These are phyloP conservation scores for Halcyon senegalensis DNA, from an alignment of 2,113 vertebrate genomes.

Conservation along the genomic window DNA sequence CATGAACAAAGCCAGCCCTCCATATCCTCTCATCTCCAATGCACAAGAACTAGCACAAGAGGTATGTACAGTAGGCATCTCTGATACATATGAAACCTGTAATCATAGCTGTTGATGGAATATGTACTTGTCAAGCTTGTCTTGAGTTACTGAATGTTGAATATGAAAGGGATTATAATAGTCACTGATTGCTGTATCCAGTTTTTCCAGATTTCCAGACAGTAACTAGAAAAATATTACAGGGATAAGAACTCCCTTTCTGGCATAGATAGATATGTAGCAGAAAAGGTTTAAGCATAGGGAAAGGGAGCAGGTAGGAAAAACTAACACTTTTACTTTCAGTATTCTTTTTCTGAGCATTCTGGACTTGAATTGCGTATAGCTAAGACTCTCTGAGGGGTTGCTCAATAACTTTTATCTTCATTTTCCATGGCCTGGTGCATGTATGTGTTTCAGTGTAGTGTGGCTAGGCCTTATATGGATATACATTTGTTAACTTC, in stretches of 20 bases:
- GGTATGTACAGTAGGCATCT: slow-evolving; percentile 80
- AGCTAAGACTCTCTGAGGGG: not conserved
- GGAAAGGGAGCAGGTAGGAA: not conserved
- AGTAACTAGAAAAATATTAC: not conserved
- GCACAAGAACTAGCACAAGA: slow-evolving; percentile 90
- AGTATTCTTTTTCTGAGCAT: not conserved
- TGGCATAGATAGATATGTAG: not conserved
- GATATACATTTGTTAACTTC: not conserved
- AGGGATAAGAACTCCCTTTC: not conserved
- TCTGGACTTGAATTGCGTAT: not conserved
- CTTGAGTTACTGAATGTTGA: not conserved
- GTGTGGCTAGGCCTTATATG: not conserved
- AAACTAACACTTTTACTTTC: not conserved
- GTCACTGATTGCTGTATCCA: not conserved
- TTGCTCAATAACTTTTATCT: not conserved
- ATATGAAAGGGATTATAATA: slow-evolving; percentile 4
- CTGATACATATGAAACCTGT: not conserved
- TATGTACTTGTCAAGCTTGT: slow-evolving; percentile 19
- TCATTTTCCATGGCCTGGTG: not conserved
- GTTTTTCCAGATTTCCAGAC: not conserved
- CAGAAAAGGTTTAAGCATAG: not conserved
- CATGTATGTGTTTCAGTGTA: not conserved
- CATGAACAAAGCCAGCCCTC: slow-evolving; percentile 86
- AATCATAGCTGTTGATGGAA: slow-evolving; percentile 46
- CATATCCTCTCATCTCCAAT: slow-evolving; percentile 85